Evolutionary conservation across 2,113 vertebrate genomes (phyloP).

Genomic region (Orientallactaga bullata): DNA sequence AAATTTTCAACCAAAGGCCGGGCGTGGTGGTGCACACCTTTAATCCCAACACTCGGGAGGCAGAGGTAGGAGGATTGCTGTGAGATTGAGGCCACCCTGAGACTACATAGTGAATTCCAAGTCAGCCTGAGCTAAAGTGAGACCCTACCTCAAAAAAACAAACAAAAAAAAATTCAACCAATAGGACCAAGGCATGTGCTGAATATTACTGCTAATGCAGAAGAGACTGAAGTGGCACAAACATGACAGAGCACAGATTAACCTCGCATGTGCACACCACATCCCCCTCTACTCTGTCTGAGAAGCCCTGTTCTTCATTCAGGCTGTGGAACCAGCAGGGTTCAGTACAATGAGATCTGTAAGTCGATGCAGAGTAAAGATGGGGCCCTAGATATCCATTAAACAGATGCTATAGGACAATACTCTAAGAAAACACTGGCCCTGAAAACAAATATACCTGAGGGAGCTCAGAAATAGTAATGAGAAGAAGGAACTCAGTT

Average conservation of each 20-base stretch:
- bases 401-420: neutral
- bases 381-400: neutral
- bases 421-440: too few relatives aligned
- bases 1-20: neutral
- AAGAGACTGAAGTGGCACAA: neutral
- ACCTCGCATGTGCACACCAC: neutral
- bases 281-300: neutral
- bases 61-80: too few relatives aligned
- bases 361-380: neutral
- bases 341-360: neutral
- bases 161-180: too few relatives aligned
- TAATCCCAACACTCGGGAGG: too few relatives aligned
- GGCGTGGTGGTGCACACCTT: too few relatives aligned
- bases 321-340: accelerated
- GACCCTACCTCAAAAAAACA: too few relatives aligned
- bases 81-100: too few relatives aligned
- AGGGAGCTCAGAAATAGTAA: accelerated
- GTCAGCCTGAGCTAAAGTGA: too few relatives aligned
- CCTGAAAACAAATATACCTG: neutral
- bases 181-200: neutral
- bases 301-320: neutral
- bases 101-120: too few relatives aligned
- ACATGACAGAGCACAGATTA: neutral
- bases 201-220: neutral
- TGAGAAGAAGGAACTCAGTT: neutral